phyloP scores from a whole-genome alignment of 92 coral and sea anemone species.

The Porites divaricata region DNA sequence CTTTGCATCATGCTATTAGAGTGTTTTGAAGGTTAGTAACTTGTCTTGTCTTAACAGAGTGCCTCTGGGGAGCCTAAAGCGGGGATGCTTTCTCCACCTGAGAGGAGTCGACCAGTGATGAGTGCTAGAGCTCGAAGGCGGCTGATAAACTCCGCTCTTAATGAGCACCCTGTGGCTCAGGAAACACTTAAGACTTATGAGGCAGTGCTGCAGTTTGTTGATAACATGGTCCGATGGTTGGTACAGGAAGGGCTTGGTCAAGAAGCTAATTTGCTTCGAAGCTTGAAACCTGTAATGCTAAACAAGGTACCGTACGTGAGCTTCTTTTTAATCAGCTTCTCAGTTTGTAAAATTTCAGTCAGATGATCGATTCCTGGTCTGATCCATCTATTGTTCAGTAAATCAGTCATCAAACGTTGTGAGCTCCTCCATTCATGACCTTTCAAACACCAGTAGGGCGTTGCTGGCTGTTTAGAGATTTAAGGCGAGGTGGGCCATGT shows the following conservation, averaged over 20 bases:
- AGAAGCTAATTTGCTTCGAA: conserved; percentile 60
- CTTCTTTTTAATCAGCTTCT: too few relatives aligned
- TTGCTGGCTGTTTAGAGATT: too few relatives aligned
- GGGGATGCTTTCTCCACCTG: conserved; percentile 37
- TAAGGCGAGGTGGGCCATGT: too few relatives aligned
- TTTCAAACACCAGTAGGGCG: too few relatives aligned
- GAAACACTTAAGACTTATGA: conserved; percentile 89
- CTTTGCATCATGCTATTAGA: not conserved
- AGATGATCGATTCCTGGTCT: too few relatives aligned
- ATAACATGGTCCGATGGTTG: conserved; percentile 72
- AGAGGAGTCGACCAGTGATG: conserved; percentile 61
- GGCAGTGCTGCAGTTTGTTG: conserved; percentile 72
- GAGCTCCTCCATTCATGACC: too few relatives aligned
- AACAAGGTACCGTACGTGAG: conserved; percentile 65
- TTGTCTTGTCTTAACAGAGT: not conserved
- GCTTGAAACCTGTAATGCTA: conserved; percentile 60
- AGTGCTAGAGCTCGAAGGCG: conserved; percentile 95
- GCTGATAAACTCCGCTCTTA: conserved; percentile 85
- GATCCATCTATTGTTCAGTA: too few relatives aligned
- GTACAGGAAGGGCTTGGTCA: conserved; percentile 75
- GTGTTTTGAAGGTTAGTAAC: not conserved
- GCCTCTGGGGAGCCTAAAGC: conserved; percentile 5
- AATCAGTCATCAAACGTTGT: too few relatives aligned
- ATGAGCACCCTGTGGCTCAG: conserved; percentile 82
- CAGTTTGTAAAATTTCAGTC: too few relatives aligned